Conservation (phyloP, 2,797 vertebrate genomes). For the Caiman crocodilus region DNA sequence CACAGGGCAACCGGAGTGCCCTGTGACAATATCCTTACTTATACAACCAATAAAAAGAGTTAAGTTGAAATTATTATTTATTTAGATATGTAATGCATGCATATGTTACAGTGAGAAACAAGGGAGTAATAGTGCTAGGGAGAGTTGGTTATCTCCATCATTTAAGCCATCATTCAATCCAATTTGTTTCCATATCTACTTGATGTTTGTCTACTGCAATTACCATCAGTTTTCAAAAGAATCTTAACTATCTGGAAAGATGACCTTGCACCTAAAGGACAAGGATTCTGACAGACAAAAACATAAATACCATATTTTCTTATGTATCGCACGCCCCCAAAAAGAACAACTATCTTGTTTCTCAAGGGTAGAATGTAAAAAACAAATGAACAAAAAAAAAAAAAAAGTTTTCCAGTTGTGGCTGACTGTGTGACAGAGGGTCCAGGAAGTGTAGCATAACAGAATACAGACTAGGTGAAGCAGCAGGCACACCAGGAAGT, state of each 20-base stretch:
- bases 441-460: too few species aligned
- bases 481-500: too few species aligned
- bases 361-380: too few species aligned
- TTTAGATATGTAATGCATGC: background rate
- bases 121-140: background rate
- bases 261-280: background rate
- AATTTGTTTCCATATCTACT: background rate
- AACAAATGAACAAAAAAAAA: too few species aligned
- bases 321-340: too few species aligned
- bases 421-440: too few species aligned
- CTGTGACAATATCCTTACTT: background rate
- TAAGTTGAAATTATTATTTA: background rate
- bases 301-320: background rate
- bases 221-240: background rate
- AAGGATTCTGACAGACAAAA: background rate
- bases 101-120: background rate
- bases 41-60: background rate
- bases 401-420: too few species aligned
- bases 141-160: background rate
- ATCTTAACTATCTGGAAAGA: background rate
- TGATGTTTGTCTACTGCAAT: background rate
- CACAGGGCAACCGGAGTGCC: too few species aligned
- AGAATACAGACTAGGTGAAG: too few species aligned
- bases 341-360: too few species aligned
- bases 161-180: background rate